Evolutionary conservation across 2,797 vertebrate species (phyloP).

Genomic region (Gallirallus australis): DNA sequence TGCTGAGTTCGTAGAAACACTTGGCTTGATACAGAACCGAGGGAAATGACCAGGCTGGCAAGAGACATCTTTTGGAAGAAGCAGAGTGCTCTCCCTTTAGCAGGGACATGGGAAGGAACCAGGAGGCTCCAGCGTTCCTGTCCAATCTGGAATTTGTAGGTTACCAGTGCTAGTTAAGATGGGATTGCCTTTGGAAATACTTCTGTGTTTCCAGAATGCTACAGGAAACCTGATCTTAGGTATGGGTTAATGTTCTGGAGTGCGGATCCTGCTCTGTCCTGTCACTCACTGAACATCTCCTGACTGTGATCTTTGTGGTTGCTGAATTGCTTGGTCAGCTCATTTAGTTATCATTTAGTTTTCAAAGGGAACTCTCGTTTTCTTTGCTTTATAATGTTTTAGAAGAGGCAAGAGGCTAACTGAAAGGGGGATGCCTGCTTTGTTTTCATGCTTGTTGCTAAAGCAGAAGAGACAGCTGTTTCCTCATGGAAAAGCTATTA

Average conservation of each 20-base stretch:
- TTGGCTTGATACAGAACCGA: not conserved
- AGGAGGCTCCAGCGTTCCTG: not conserved
- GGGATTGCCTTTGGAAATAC: not conserved
- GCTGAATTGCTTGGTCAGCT: not conserved
- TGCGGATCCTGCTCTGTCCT: not conserved
- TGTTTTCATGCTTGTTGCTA: not conserved
- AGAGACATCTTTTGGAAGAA: not conserved
- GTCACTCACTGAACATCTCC: fast-evolving
- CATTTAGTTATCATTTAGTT: not conserved
- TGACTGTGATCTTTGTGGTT: not conserved
- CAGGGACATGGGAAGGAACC: fast-evolving
- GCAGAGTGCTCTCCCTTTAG: not conserved
- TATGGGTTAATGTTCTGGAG: not conserved
- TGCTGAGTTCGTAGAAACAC: not conserved
- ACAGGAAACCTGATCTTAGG: not conserved
- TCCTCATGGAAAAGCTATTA: not conserved
- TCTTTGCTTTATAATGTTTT: not conserved
- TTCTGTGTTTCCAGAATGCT: not conserved
- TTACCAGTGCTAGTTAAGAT: not conserved
- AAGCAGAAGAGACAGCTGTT: not conserved
- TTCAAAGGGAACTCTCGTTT: not conserved
- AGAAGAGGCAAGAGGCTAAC: not conserved
- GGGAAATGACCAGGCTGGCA: not conserved
- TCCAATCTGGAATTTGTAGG: not conserved
- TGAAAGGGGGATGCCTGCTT: not conserved